A percentile compares a stretch with the other conserved stretches of the same genome.
These are phyloP conservation scores for Drosophila punjabiensis DNA, from an alignment of 1,140 invertebrate species.

Conservation along the genomic window DNA sequence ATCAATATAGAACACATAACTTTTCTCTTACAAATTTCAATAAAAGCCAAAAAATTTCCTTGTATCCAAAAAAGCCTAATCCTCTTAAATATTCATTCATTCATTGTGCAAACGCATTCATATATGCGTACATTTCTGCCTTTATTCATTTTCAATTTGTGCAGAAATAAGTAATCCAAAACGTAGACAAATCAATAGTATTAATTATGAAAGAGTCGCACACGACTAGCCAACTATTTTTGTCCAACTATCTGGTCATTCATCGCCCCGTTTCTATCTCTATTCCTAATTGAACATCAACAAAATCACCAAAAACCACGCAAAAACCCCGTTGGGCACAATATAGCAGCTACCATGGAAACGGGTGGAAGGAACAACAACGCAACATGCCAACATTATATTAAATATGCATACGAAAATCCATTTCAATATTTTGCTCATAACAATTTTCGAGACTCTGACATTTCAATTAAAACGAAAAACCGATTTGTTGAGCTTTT, in stretches of 20 bases:
- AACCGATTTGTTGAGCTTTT: conserved; percentile 44
- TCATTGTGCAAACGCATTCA: conserved; percentile 7
- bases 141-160: conserved; percentile 15
- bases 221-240: not conserved
- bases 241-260: conserved; percentile 14
- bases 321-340: conserved; percentile 10
- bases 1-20: not conserved
- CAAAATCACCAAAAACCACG: conserved; percentile 42
- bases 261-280: conserved; percentile 9
- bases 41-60: not conserved
- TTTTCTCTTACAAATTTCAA: not conserved
- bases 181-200: conserved; percentile 38
- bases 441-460: conserved; percentile 57
- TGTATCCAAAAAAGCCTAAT: not conserved
- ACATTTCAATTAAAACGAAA: conserved; percentile 63
- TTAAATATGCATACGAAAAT: conserved; percentile 57
- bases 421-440: conserved; percentile 38
- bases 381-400: conserved; percentile 42
- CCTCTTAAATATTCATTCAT: not conserved
- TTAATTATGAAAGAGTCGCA: conserved; percentile 27
- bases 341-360: conserved; percentile 15
- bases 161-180: not conserved
- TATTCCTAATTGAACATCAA: conserved; percentile 40
- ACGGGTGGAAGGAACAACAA: conserved; percentile 8
- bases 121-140: not conserved